Evolutionary conservation across 92 coral and sea anemone genomes (phyloP), one percentile per base, ranked within the genome.

Genomic region (Pocillopora grandis): DNA sequence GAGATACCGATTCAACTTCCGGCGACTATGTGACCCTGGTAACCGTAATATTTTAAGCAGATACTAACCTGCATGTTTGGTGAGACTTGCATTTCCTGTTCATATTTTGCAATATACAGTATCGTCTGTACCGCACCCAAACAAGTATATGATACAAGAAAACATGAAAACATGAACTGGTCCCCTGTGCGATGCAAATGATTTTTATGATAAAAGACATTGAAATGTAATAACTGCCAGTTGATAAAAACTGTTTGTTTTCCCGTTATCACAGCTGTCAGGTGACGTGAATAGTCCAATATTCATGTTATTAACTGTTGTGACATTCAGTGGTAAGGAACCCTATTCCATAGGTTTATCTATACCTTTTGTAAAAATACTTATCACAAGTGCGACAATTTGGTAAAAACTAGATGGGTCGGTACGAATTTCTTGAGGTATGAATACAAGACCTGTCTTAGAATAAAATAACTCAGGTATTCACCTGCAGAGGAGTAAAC

Each of bases 401-500:
- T 42, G 52, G 52, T 42, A 7, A 42, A 42, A 42, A 42, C 52
- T 42, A 42, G 52, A 42, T 42, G 5, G 52, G 52, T 7, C 52
- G 52, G 62, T 12, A 59, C 12, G 4, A 59, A 16, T 10, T 59
- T 59, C 18, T 59, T 59, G 62, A 59, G 10, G 0, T 35, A n/a
- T 8, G 10, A 66, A 12, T 59, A 59, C 12, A 59, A 16, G 17
- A 70, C 75, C 55, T 36, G 55, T 12, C 55, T 10, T 31, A 42
- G 11, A 33, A 58, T 37, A 37, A n/a, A 27, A 66, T 15, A 66
- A 36, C 37, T 10, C 52, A 76, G 12, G 35, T 66, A 4, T 63
- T 12, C 76, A 80, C 84, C 84, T 68, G 76, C 15, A 33, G 68
- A 68, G 17, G 21, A 31, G 76, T 16, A 69, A 80, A 80, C 58